A percentile compares a stretch with the other conserved stretches of the same genome.
Evolutionary conservation across 2,113 vertebrate species (phyloP).

Genomic region (Motacilla alba): DNA sequence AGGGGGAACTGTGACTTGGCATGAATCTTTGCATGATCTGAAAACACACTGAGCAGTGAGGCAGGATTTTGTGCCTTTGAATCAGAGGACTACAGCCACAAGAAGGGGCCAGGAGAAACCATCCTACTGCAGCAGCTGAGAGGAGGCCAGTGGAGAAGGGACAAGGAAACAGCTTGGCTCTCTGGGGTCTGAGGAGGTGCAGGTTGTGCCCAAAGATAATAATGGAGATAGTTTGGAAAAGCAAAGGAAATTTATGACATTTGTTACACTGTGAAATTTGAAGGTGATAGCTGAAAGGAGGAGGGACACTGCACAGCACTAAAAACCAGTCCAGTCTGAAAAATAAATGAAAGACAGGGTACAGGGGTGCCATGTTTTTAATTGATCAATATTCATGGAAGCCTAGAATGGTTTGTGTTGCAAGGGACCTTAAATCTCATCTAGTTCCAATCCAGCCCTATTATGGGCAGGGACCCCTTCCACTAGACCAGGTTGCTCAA

Average conservation of each 20-base stretch:
- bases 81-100: background rate
- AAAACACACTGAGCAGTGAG: background rate
- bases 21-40: background rate
- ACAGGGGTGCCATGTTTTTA: background rate
- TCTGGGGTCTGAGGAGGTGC: background rate
- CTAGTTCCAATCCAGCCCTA: background rate
- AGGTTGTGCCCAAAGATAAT: background rate
- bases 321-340: background rate
- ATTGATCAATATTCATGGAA: background rate
- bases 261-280: background rate
- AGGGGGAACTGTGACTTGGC: background rate
- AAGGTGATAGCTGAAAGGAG: background rate
- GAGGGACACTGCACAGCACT: background rate
- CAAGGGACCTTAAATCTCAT: background rate
- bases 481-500: background rate
- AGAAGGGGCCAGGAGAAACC: background rate
- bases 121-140: background rate
- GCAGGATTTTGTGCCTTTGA: background rate
- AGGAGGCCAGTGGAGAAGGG: background rate
- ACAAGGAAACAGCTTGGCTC: background rate
- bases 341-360: background rate
- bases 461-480: background rate
- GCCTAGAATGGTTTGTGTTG: background rate
- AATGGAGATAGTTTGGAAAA: background rate
- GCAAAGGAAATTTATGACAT: background rate